Conservation (phyloP, 2,113 vertebrate species). For the Pyrgilauda ruficollis region DNA sequence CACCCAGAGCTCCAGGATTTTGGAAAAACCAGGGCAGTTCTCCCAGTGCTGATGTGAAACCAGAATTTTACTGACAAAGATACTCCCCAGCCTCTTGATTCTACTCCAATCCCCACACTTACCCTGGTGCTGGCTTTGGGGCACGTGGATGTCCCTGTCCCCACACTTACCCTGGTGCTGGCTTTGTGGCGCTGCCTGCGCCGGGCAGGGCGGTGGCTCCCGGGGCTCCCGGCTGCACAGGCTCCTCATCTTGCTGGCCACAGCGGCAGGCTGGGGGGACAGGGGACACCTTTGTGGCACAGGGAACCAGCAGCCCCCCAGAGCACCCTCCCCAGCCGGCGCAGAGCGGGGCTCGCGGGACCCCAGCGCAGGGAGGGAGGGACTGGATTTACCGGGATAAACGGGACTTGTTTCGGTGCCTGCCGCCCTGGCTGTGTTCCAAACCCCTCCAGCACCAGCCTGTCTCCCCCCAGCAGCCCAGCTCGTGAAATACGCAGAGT, state of each 20-base stretch:
- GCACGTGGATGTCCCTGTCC: not conserved
- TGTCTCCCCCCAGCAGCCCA: not conserved
- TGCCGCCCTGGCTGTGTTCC: not conserved
- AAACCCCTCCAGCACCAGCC: not conserved
- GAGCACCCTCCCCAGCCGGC: fast-evolving
- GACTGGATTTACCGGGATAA: fast-evolving
- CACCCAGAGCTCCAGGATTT: not conserved
- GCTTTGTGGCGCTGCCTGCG: not conserved
- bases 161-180: not conserved
- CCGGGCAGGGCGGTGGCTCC: not conserved
- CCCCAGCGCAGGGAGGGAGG: not conserved
- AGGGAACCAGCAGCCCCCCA: not conserved
- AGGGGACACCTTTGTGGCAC: not conserved
- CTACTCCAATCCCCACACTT: not conserved
- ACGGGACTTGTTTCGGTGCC: not conserved
- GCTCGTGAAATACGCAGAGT: not conserved
- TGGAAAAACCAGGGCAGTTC: not conserved
- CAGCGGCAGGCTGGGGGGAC: conserved; percentile 3
- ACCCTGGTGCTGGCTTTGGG: not conserved
- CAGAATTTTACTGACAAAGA: not conserved
- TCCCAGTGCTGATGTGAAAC: fast-evolving
- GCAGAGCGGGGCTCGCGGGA: fast-evolving
- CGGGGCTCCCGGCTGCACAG: not conserved
- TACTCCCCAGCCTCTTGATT: not conserved
- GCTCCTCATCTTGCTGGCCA: not conserved